Base-by-base conservation (phyloP, 2,888 invertebrate genomes). In the Cheilosia variabilis region DNA sequence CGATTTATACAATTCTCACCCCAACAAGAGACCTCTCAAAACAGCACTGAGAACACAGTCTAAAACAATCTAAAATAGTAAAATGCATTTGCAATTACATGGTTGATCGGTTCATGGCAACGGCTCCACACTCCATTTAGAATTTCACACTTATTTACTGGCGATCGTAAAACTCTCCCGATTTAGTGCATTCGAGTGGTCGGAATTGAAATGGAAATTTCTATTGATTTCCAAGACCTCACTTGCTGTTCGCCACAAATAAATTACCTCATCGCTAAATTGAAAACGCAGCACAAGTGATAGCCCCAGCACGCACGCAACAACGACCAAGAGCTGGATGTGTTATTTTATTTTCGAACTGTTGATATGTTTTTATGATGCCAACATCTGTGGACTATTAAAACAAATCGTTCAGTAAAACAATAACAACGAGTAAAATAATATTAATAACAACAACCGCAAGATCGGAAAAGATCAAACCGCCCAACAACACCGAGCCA, bases 371-470 rank as follows among this genome's bases (percentile, higher is more conserved):
- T 62, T 69, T 77, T 62, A 69, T 34, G 62, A 62, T 57, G 5
- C 62, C 62, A 43, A 55, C 77, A 78, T 78, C 69, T 77, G 76
- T 58, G 50, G 68, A 45, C 60, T 68, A 77, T 77, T 77, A 68
- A 77, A 68, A 53, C 52, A 31, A 68, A 68, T 76, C 60, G 19
- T 27, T 34, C 27, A 19, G 10, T 15, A 34, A 47, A 41, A 53
- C 19, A n/a, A 47, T 41, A 63, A 62, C 15, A 72, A 60, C 63
- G 17, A 53, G 45, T 27, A 45, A 37, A 73, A 55, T 55, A 47
- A 24, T 55, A 55, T 37, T 52, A 58, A 60, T 52, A 68, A 43
- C 57, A 60, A 15, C 58, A 34, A 58, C 66, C 65, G 31, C 66
- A 41, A 52, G 68, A 76, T 58, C 76, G 66, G 68, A 17, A 53